Evolutionary conservation across 2,113 vertebrate species (phyloP), one percentile per base, ranked within the genome.

Genomic region (Vicugna pacos): DNA sequence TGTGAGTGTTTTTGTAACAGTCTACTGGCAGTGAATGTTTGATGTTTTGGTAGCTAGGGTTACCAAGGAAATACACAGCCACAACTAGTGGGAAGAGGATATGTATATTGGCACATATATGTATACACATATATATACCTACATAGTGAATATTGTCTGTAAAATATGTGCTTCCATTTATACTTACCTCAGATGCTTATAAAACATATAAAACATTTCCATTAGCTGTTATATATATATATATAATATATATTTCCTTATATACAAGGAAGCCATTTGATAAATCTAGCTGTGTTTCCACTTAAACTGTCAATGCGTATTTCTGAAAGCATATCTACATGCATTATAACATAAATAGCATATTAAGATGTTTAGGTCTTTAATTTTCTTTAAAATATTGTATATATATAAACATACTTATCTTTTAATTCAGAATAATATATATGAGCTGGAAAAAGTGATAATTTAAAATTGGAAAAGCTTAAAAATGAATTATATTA

Each of bases 91-190:
- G n/a, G 32, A 65, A 65, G 16, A 30, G 1, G 32, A 2, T 28
- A 8, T 30, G 0, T 72, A 0, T 46, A 4, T 48, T 1, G 2
- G n/a, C 19, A 13, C 52, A 54, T 16, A 3, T 75, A 0, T 75
- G 0, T 19, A 5, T 75, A 26, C 19, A 12, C 19, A 0, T 46
- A 8, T 42, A 42, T 42, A 42, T 30, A 30, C 7, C 13, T 24
- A 69, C 3, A 64, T 62, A 75, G 0, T 54, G 9, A 72, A 81
- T 54, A 73, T 58, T 35, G 50, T 67, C 88, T 56, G 50, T 69
- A 84, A 64, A 62, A 89, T n/a, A 9, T 22, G 6, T 22, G 6
- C 64, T 54, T 26, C 48, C 11, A 56, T 72, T 13, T 86, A 75
- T 24, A 58, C 6, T 20, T 62, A 70, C 26, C 50, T 76, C 22